phyloP scores from a whole-genome alignment of 2,888 invertebrate genomes.

The Oscheius onirici region DNA sequence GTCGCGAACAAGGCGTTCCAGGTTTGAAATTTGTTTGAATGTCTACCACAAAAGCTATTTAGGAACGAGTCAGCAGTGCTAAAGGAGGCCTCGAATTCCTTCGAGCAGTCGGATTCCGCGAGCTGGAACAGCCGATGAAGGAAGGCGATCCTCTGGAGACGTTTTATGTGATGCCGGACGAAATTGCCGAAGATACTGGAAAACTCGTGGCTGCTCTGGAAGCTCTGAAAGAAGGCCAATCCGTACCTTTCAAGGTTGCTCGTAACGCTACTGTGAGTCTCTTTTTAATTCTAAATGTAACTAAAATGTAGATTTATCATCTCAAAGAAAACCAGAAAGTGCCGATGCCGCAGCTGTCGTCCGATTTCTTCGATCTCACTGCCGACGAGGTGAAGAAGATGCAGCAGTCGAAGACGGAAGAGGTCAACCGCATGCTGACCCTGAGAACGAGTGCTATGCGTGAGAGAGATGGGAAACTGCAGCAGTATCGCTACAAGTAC shows the following conservation, averaged over 20 bases:
- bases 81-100: slow-evolving; percentile 21
- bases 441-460: slow-evolving; percentile 93
- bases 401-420: slow-evolving; percentile 49
- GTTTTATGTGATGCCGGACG: slow-evolving; percentile 12
- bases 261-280: slow-evolving; percentile 80
- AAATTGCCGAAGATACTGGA: slow-evolving; percentile 29
- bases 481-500: slow-evolving; percentile 85
- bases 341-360: slow-evolving; percentile 79
- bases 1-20: slow-evolving; percentile 84
- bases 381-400: slow-evolving; percentile 80
- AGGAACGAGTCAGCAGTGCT: slow-evolving; percentile 21
- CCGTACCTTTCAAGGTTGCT: slow-evolving; percentile 85
- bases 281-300: background rate
- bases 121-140: background rate
- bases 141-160: slow-evolving; percentile 20
- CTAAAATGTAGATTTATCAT: slow-evolving; percentile 47
- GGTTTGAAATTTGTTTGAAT: no score
- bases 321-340: slow-evolving; percentile 52
- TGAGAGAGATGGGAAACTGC: slow-evolving; percentile 85
- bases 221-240: slow-evolving; percentile 64
- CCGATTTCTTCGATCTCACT: slow-evolving; percentile 84
- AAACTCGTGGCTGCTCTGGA: slow-evolving; percentile 36
- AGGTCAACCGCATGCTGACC: slow-evolving; percentile 77
- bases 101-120: slow-evolving; percentile 4
- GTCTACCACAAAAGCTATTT: no score